These are phyloP conservation scores for Leuctra nigra DNA, from an alignment of 2,888 invertebrate species.

Conservation along the genomic window DNA sequence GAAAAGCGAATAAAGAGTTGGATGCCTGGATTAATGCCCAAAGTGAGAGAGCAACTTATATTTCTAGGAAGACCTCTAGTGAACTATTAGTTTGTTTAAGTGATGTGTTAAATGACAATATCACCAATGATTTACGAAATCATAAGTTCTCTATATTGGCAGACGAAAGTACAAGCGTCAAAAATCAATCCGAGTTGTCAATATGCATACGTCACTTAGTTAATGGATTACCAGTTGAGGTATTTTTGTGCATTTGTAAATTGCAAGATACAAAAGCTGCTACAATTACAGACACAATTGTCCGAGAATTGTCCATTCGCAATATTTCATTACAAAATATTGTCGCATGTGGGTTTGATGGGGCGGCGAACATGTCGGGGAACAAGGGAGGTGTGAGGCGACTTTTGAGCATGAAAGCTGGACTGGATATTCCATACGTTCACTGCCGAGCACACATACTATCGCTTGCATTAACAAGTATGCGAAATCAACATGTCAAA, in stretches of 20 bases:
- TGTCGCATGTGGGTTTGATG: background rate
- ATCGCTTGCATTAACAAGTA: background rate
- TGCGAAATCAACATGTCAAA: background rate
- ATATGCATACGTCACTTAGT: background rate
- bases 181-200: background rate
- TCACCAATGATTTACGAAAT: background rate
- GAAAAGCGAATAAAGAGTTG: background rate
- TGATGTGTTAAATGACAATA: background rate
- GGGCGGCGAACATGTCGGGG: background rate
- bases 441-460: background rate
- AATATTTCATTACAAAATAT: background rate
- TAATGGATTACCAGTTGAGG: background rate
- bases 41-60: background rate
- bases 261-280: background rate
- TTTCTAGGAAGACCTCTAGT: background rate
- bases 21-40: background rate
- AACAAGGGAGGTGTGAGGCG: slow-evolving; percentile 3
- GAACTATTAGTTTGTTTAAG: background rate
- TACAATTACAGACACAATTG: background rate
- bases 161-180: background rate
- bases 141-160: background rate
- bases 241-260: background rate
- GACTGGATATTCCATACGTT: background rate
- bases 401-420: background rate
- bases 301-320: background rate